Evolutionary conservation across 1,140 invertebrate genomes (phyloP).

Genomic region (Chironomus tepperi): DNA sequence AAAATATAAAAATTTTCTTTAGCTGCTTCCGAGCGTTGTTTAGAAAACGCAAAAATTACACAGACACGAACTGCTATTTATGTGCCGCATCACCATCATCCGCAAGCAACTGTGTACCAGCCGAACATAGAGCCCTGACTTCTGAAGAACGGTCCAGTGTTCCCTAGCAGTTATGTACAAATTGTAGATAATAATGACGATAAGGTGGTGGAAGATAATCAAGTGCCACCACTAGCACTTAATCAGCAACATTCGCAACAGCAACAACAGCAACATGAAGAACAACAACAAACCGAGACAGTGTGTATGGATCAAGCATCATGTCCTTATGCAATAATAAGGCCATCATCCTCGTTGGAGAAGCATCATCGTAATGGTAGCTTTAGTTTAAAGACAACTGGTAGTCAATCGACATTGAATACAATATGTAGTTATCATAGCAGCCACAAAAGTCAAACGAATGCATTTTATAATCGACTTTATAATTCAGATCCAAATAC

Average conservation of each 20-base stretch:
- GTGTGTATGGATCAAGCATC: not conserved
- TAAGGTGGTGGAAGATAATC: not conserved
- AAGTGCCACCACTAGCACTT: not conserved
- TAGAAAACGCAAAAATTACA: constrained; percentile 44
- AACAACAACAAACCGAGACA: not conserved
- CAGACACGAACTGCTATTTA: constrained; percentile 41
- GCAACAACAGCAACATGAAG: constrained; percentile 28
- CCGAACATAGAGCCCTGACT: constrained; percentile 41
- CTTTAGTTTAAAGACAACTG: constrained; percentile 39
- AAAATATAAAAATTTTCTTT: constrained; percentile 32
- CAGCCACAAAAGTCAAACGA: constrained; percentile 31
- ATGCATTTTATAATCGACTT: constrained; percentile 29
- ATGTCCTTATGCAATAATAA: constrained; percentile 14
- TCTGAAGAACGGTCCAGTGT: constrained; percentile 38
- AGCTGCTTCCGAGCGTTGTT: constrained; percentile 56
- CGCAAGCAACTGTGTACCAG: constrained; percentile 41
- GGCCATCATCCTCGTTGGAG: constrained; percentile 27
- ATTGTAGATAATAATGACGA: constrained; percentile 17
- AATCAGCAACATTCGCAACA: constrained; percentile 26
- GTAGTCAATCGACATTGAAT: constrained; percentile 29
- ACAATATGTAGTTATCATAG: constrained; percentile 27
- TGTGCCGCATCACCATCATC: constrained; percentile 42
- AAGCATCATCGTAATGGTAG: constrained; percentile 39
- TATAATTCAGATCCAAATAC: constrained; percentile 15
- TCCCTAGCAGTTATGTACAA: constrained; percentile 34